phyloP scores from a whole-genome alignment of 2,797 vertebrate genomes.

The Staurois parvus region DNA sequence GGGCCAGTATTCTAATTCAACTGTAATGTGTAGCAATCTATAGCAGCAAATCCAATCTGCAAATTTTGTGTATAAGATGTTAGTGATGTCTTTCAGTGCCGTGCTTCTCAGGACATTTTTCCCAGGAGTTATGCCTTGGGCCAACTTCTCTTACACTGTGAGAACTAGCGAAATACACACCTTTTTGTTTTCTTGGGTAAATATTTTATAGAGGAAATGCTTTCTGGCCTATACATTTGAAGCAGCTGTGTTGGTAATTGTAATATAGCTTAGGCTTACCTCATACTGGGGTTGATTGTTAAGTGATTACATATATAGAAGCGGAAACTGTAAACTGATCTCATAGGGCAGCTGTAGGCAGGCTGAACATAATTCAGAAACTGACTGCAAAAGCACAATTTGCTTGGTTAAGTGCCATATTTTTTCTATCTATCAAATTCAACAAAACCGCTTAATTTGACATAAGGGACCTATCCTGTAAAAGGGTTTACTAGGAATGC shows the following conservation, averaged over 20 bases:
- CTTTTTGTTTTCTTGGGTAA: slow-evolving; percentile 11
- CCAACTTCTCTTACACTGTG: not conserved
- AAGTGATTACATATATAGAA: slow-evolving; percentile 34
- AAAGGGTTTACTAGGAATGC: slow-evolving; percentile 20
- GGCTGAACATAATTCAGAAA: slow-evolving; percentile 37
- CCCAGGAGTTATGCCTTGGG: not conserved
- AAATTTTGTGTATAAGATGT: not conserved
- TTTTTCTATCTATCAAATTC: slow-evolving; percentile 29
- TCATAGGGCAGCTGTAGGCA: slow-evolving; percentile 47
- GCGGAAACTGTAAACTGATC: slow-evolving; percentile 44
- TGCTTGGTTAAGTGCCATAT: slow-evolving; percentile 38
- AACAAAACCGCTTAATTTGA: slow-evolving; percentile 24
- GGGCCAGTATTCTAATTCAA: too few species aligned
- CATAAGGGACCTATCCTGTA: slow-evolving; percentile 24
- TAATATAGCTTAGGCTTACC: slow-evolving; percentile 9
- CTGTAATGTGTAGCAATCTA: too few species aligned
- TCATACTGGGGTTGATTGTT: slow-evolving; percentile 28
- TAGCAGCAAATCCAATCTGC: too few species aligned
- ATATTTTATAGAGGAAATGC: not conserved
- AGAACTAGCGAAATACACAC: not conserved
- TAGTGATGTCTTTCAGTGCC: not conserved
- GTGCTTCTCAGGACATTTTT: not conserved
- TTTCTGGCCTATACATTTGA: not conserved
- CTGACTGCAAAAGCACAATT: slow-evolving; percentile 46
- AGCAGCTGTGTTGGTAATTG: slow-evolving; percentile 34